Evolutionary conservation across 2,888 invertebrate species (phyloP), one percentile per base, ranked within the genome.

Genomic region (Watsonalla binaria): DNA sequence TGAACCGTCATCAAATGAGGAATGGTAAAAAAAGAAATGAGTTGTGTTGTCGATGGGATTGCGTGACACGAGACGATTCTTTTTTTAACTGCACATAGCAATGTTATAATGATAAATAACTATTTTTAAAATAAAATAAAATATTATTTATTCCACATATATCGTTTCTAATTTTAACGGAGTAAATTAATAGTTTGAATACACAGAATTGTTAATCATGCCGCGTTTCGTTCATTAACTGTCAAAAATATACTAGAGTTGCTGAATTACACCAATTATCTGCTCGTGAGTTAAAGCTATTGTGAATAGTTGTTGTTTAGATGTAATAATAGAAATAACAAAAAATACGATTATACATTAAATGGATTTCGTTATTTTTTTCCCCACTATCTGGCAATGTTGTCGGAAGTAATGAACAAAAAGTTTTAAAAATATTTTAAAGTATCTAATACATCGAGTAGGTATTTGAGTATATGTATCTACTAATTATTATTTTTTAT

Each of bases 21-120:
- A 49, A 15, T 35, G n/a, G 37, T 48, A 49, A 49, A 49, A 24
- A 49, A 49, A 49, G 37, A 15, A 49, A 49, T 39, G 15, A 49
- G 15, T 37, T 49, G 14, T 49, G 37, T 49, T 49, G 37, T 37
- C 49, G 37, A 49, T 39, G 49, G 37, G 11, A 42, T 11, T 5
- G 42, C 11, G 42, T 42, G 42, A 42, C 42, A 11, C 42, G 42
- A 42, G 42, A 11, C 11, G 11, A 42, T 11, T 24, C 24, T 24
- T 24, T 24, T 24, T 24, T 24, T 11, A 42, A 42, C 11, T 42
- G 42, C 11, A 42, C 42, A 42, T 42, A 11, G 42, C 11, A 11
- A 42, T 42, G 9, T 42, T 11, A 11, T 42, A 5, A 2, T 37
- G 37, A 7, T 37, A 24, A 24, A 24, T n/a, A n/a, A n/a, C n/a